phyloP scores from a whole-genome alignment of 2,797 vertebrate genomes.

The Pseudotriccus pelzelni region DNA sequence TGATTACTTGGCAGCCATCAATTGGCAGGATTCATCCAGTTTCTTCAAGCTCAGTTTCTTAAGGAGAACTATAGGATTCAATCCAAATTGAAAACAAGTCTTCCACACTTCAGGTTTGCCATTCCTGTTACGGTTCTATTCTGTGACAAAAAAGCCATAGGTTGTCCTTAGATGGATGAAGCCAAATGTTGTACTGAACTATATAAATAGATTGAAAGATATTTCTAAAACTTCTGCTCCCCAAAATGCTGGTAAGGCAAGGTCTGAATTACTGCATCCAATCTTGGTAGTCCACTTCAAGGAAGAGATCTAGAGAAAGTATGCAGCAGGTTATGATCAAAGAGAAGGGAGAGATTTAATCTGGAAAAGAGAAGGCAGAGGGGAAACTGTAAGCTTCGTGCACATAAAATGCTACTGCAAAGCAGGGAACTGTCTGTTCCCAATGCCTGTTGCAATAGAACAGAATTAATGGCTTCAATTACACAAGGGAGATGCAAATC shows the following conservation, averaged over 20 bases:
- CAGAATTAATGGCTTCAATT: not conserved
- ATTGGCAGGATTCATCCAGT: not conserved
- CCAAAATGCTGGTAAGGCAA: not conserved
- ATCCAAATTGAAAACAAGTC: not conserved
- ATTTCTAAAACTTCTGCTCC: not conserved
- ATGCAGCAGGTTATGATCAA: not conserved
- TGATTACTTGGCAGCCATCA: not conserved
- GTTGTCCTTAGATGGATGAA: not conserved
- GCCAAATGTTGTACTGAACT: not conserved
- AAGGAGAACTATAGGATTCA: not conserved
- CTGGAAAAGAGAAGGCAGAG: not conserved
- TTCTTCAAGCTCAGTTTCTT: not conserved
- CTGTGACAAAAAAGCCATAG: not conserved
- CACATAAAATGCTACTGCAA: not conserved
- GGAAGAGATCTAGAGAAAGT: not conserved
- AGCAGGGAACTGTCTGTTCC: not conserved
- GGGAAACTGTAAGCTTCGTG: not conserved
- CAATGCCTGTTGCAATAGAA: not conserved
- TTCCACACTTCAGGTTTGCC: not conserved
- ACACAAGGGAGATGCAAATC: conserved; percentile 13
- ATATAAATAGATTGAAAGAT: not conserved
- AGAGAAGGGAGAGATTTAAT: conserved; percentile 5
- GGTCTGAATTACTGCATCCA: not conserved
- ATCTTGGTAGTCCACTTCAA: not conserved
- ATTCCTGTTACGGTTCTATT: not conserved